Evolutionary conservation across 2,113 vertebrate genomes (phyloP), one percentile per base, ranked within the genome.

Genomic region (Plestiodon gilberti): DNA sequence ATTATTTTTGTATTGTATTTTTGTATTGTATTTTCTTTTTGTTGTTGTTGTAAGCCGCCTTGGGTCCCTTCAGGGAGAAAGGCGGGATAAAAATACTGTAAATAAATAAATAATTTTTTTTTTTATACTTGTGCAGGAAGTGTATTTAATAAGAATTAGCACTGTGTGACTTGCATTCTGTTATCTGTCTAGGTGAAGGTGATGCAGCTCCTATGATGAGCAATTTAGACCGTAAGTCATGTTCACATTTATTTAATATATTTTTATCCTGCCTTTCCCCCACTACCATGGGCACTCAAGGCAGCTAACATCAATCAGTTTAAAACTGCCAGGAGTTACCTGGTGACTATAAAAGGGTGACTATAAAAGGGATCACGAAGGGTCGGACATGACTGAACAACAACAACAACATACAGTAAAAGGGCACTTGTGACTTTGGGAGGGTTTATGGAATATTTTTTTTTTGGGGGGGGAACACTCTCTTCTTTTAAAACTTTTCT

Each of bases 171-270:
- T 65, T 87, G 0, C 9, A 2, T 79, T 89, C 25, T 88, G 52
- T 73, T 93, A 25, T 93, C 90, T 95, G 64, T 92, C 77, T 91
- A 97, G 97, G 97, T 95, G 96, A 97, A 94, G 96, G 96, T 38
- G 97, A 97, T 89, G 95, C 96, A 64, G 96, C 95, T 78, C 96
- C 96, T 82, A 91, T 95, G 57, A 95, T 96, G 86, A 91, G 92
- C 78, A 96, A 82, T 71, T 91, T 96, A 78, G 96, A 97, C 81
- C 94, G 97, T 97, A 94, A 96, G 96, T 96, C 89, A 88, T 20
- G 61, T 84, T 93, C 89, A 59, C 11, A 9, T 82, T 59, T 70
- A 59, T 88, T 14, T 3, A 14, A 8, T 84, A 48, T 61, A 17
- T 20, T 48, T 40, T 59, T 38, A 48, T 64, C 4, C 25, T 52